A percentile compares a stretch with the other conserved stretches of the same genome.
Evolutionary conservation across 2,888 invertebrate genomes (phyloP).

Genomic region (Drosophila borborema): DNA sequence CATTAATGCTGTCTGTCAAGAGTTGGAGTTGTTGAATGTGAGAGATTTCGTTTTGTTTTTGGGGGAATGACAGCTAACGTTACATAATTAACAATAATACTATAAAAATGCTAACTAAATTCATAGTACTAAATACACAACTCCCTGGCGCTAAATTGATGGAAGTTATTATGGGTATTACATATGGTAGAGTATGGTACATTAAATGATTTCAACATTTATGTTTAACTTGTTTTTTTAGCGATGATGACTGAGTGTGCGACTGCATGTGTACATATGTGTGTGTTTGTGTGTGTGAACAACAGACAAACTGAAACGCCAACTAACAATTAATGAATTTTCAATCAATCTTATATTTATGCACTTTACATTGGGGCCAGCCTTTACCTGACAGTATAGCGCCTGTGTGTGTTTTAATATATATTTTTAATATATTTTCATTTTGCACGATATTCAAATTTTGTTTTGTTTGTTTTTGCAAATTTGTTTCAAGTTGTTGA

Average conservation of each 20-base stretch:
- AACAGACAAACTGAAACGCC: slow-evolving; percentile 77
- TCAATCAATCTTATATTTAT: slow-evolving; percentile 65
- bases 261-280: slow-evolving; percentile 12
- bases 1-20: not conserved
- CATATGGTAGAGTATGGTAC: slow-evolving; percentile 20
- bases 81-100: slow-evolving; percentile 58
- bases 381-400: slow-evolving; percentile 86
- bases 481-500: slow-evolving; percentile 42
- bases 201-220: slow-evolving; percentile 30
- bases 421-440: slow-evolving; percentile 6
- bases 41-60: not conserved
- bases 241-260: slow-evolving; percentile 27
- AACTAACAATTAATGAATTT: slow-evolving; percentile 74
- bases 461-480: slow-evolving; percentile 30
- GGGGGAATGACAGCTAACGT: slow-evolving; percentile 45
- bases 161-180: slow-evolving; percentile 7
- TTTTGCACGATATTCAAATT: slow-evolving; percentile 30
- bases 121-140: slow-evolving; percentile 22
- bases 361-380: slow-evolving; percentile 53
- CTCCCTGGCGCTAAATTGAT: slow-evolving; percentile 23
- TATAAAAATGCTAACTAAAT: slow-evolving; percentile 48
- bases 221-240: slow-evolving; percentile 21
- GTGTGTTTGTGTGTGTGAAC: slow-evolving; percentile 31
- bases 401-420: slow-evolving; percentile 74
- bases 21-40: not conserved